Evolutionary conservation across 2,888 invertebrate species (phyloP).

Genomic region (Ophion ventricosus): DNA sequence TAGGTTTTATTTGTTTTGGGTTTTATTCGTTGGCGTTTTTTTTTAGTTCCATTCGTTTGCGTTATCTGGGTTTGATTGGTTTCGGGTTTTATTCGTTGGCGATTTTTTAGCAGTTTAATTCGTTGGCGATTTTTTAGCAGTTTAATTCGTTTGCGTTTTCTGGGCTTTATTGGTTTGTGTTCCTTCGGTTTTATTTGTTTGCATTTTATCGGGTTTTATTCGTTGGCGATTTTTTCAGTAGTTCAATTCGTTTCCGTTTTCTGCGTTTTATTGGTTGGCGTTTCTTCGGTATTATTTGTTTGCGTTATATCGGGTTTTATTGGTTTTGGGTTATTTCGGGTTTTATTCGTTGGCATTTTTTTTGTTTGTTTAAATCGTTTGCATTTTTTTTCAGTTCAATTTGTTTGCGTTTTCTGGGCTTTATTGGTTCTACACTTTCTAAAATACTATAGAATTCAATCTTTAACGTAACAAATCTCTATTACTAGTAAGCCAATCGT

Average conservation of each 20-base stretch:
- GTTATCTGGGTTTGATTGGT: too few relatives aligned
- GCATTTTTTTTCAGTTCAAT: slow-evolving; percentile 3
- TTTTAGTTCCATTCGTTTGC: too few relatives aligned
- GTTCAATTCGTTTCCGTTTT: not conserved
- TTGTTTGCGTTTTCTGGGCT: not conserved
- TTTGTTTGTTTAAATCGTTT: not conserved
- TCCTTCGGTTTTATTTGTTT: too few relatives aligned
- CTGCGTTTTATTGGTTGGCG: not conserved
- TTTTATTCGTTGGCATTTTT: slow-evolving; percentile 1
- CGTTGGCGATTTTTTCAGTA: not conserved
- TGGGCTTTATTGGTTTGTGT: too few relatives aligned
- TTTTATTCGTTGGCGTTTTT: too few relatives aligned
- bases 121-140: too few relatives aligned
- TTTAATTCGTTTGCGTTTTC: not conserved
- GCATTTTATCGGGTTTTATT: not conserved
- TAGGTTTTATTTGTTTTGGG: too few relatives aligned
- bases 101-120: too few relatives aligned
- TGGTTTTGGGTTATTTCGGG: slow-evolving; percentile 1
- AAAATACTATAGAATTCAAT: not conserved
- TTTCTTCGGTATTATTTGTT: not conserved
- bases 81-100: too few relatives aligned
- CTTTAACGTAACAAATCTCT: slow-evolving; percentile 1
- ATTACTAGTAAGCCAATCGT: not conserved
- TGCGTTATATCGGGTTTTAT: not conserved
- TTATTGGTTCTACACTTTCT: not conserved